These are phyloP conservation scores for Hemiscyllium ocellatum DNA, from an alignment of 2,113 vertebrate genomes.

Conservation along the genomic window DNA sequence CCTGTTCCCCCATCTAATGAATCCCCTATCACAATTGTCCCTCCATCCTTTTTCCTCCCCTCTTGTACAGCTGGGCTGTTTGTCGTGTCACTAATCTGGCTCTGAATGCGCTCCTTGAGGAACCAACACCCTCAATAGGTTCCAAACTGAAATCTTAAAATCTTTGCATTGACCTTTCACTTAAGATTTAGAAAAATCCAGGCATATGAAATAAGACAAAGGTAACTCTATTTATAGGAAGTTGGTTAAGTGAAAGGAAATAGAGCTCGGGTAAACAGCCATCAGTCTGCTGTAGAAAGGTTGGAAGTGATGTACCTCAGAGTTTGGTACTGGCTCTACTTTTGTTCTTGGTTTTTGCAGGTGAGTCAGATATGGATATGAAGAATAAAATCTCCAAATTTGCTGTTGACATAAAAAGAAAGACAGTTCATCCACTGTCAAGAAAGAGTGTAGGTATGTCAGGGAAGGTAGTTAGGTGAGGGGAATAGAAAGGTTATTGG, in stretches of 20 bases:
- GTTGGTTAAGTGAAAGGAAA: background rate
- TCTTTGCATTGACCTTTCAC: background rate
- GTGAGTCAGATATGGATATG: background rate
- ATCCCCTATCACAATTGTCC: no score
- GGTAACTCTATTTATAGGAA: background rate
- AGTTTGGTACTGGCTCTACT: background rate
- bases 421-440: background rate
- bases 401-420: background rate
- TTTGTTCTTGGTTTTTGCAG: background rate
- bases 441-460: background rate
- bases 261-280: background rate
- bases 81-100: no score
- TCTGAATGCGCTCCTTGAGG: no score
- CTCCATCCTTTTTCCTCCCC: no score
- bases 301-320: background rate
- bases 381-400: background rate
- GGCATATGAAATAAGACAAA: background rate
- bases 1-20: no score
- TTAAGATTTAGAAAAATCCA: background rate
- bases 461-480: background rate
- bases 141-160: background rate
- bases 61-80: no score
- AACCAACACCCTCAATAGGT: no score
- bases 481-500: background rate
- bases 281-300: background rate